phyloP scores from a whole-genome alignment of 2,113 vertebrate genomes.

The Tauraco erythrolophus region DNA sequence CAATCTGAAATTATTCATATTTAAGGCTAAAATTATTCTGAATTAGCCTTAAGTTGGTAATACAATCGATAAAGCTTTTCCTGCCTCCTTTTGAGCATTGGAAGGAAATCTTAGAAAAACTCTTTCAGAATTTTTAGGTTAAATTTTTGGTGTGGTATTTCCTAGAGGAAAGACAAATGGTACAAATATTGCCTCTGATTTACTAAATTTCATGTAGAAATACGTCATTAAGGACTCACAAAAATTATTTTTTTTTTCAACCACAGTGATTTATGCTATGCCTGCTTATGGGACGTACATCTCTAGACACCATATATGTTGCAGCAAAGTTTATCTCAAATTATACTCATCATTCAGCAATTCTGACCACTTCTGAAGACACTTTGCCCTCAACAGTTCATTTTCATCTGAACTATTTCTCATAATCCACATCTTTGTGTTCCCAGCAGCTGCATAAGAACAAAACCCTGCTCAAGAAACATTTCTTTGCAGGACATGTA shows the following conservation, averaged over 20 bases:
- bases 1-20: not conserved
- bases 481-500: constrained; percentile 41
- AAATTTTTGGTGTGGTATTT: not conserved
- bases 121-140: not conserved
- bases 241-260: not conserved
- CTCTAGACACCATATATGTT: not conserved
- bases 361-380: not conserved
- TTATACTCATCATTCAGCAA: not conserved
- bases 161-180: not conserved
- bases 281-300: not conserved
- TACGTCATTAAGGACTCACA: not conserved
- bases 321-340: not conserved
- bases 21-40: not conserved
- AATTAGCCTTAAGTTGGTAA: not conserved
- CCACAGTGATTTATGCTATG: not conserved
- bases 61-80: not conserved
- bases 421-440: not conserved
- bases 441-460: constrained; percentile 54
- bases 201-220: not conserved
- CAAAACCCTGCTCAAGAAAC: constrained; percentile 53
- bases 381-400: not conserved
- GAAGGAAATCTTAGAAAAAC: not conserved
- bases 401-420: constrained; percentile 20
- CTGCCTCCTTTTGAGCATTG: not conserved
- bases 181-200: not conserved